Percentiles rank a stretch among this genome's conserved stretches.
These are phyloP conservation scores for Ptilorrhoa leucosticta DNA, from an alignment of 2,113 vertebrate species.

Conservation along the genomic window DNA sequence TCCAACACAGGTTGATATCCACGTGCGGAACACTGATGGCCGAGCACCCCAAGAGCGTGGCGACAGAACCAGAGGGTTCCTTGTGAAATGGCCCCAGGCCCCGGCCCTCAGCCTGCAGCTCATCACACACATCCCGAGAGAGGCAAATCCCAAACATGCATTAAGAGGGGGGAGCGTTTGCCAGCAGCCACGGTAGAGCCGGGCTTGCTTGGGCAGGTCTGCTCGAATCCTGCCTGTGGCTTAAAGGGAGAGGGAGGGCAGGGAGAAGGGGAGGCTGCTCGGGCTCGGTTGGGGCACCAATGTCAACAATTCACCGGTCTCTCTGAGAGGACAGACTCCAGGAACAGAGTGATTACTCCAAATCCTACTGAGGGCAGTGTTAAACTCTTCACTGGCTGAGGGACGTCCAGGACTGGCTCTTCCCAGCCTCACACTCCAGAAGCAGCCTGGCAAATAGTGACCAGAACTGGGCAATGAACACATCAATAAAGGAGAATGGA, in stretches of 20 bases:
- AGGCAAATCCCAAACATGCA: not conserved
- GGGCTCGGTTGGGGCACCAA: rapidly evolving
- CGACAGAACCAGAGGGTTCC: not conserved
- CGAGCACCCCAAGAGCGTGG: rapidly evolving
- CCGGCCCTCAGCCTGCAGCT: not conserved
- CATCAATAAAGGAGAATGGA: not conserved
- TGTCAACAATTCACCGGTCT: rapidly evolving
- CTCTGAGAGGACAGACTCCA: not conserved
- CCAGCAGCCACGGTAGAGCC: rapidly evolving
- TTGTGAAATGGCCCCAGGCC: not conserved
- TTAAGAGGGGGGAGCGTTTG: not conserved
- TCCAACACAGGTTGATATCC: not conserved
- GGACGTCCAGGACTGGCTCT: rapidly evolving
- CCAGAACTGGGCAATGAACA: not conserved
- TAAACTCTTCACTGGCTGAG: not conserved
- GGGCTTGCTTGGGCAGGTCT: not conserved
- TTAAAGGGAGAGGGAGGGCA: not conserved
- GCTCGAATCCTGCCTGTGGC: not conserved
- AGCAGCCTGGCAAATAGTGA: not conserved
- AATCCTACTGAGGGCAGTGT: not conserved
- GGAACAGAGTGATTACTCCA: not conserved
- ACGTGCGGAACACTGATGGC: rapidly evolving
- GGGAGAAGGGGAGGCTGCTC: not conserved
- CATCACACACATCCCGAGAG: rapidly evolving
- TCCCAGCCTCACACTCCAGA: not conserved